These are phyloP conservation scores for Tinea semifulvella DNA, from an alignment of 2,888 invertebrate genomes.

Conservation along the genomic window DNA sequence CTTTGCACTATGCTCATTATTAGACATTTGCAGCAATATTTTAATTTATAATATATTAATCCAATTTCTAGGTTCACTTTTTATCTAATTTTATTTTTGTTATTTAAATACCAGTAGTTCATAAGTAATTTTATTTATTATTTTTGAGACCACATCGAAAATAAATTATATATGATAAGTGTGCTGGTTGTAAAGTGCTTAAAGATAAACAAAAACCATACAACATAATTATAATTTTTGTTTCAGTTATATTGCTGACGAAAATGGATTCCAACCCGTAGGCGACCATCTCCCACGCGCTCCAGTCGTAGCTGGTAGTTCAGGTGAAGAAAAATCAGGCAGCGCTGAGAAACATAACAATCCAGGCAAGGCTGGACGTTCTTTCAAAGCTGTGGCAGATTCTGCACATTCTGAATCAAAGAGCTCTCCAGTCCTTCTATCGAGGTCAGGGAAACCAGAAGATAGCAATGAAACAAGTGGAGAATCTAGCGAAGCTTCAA, in stretches of 20 bases:
- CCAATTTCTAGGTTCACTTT: too few species aligned
- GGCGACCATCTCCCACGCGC: constrained; percentile 70
- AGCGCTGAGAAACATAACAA: neutral
- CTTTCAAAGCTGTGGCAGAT: constrained; percentile 26
- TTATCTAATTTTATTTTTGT: too few species aligned
- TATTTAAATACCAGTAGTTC: too few species aligned
- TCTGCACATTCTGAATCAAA: constrained; percentile 27
- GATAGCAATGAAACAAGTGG: neutral
- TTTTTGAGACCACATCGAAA: too few species aligned
- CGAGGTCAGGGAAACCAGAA: constrained; percentile 15
- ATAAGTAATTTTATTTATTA: too few species aligned
- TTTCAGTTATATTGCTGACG: constrained; percentile 73
- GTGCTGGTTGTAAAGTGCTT: too few species aligned
- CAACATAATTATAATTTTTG: too few species aligned
- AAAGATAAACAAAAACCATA: too few species aligned
- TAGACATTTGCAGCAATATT: too few species aligned
- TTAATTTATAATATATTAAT: too few species aligned
- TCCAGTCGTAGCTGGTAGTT: constrained; percentile 22
- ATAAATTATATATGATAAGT: too few species aligned
- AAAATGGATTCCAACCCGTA: constrained; percentile 75
- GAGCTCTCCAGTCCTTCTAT: constrained; percentile 24
- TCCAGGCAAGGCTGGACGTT: constrained; percentile 30
- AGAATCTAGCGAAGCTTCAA: constrained; percentile 12
- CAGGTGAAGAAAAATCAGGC: constrained; percentile 17
- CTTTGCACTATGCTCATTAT: too few species aligned